These are phyloP conservation scores for Cyprinodon diabolis DNA, from an alignment of 2,797 vertebrate genomes.

Conservation along the genomic window DNA sequence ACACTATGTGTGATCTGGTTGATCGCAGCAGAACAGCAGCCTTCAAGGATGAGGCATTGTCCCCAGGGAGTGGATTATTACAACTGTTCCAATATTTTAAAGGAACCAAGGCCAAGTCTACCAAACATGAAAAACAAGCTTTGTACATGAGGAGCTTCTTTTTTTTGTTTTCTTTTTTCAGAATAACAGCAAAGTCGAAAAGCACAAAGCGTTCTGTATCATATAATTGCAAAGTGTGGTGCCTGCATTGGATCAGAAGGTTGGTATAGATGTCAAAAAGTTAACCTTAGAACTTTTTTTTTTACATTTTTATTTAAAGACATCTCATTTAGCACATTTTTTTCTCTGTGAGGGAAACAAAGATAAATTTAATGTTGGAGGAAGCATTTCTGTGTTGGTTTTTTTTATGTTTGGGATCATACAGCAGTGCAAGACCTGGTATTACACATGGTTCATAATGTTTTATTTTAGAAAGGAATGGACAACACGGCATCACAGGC, in stretches of 20 bases:
- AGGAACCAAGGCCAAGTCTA: background rate
- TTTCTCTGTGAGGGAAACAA: background rate
- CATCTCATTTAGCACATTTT: background rate
- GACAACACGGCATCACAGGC: too few species aligned
- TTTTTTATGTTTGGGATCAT: background rate
- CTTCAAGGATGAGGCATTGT: slow-evolving; percentile 27
- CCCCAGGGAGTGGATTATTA: slow-evolving; percentile 31
- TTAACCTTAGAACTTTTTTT: background rate
- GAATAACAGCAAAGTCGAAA: slow-evolving; percentile 8
- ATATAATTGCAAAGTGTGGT: background rate
- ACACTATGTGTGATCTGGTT: slow-evolving; percentile 25
- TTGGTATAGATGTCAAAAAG: background rate
- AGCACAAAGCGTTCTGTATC: background rate
- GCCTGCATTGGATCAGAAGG: background rate
- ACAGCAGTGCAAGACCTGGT: background rate
- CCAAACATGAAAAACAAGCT: too few species aligned
- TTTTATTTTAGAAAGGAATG: too few species aligned
- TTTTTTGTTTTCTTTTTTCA: background rate
- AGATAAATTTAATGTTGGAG: background rate
- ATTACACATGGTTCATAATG: background rate
- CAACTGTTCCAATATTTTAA: background rate
- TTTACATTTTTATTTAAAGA: background rate
- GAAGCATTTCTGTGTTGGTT: background rate
- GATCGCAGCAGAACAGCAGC: slow-evolving; percentile 44
- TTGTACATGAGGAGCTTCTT: background rate